Base-by-base conservation (phyloP, 2,888 invertebrate genomes). In the Hypena proboscidalis region DNA sequence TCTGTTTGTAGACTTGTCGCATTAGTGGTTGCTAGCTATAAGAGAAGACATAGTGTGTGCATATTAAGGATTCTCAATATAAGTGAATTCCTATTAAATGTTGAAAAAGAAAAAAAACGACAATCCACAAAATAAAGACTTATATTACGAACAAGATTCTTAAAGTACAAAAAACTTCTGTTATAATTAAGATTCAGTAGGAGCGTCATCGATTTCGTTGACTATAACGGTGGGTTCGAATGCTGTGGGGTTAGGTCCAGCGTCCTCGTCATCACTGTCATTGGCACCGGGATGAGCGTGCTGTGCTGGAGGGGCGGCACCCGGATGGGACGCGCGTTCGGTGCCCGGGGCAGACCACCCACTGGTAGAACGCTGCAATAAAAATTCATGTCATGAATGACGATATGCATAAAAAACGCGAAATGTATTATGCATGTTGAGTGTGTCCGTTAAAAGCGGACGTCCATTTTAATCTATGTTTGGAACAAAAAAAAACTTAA, bases 241-340 rank as follows among this genome's bases (percentile, higher is more conserved):
- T 36, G 94, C 93, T 65, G 93, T 93, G 67, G 94, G 94, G 1
- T 92, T 94, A 0, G 92, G 91, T 48, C 93, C 92, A 17, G 94
- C 94, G 25, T 94, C 95, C 27, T 95, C 95, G 86, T 95, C 92
- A 64, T 92, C 92, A 47, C 91, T 61, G 42, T 59, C 66, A 4
- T 93, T 94, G 15, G 94, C 94, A 26, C 94, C 95, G 14, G 94
- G 94, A 30, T 92, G 86, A 0, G 63, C 66, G 34, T 54, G 59
- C 15, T 63, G 59, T 0, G 57, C 21, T 1, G 62, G 62, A 4
- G 62, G 62, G 6, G 62, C 62, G 4, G 37, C 54, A 9, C 47
- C 44, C 0, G 53, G 62, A 0, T 43, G 45, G 0, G 61, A 7
- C 0, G 58, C 64, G n/a, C 63, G 41, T 4, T 50, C 59, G 61